A percentile compares a stretch with the other conserved stretches of the same genome.
Evolutionary conservation across 2,113 vertebrate genomes (phyloP).

Genomic region (Hippocampus mohnikei): DNA sequence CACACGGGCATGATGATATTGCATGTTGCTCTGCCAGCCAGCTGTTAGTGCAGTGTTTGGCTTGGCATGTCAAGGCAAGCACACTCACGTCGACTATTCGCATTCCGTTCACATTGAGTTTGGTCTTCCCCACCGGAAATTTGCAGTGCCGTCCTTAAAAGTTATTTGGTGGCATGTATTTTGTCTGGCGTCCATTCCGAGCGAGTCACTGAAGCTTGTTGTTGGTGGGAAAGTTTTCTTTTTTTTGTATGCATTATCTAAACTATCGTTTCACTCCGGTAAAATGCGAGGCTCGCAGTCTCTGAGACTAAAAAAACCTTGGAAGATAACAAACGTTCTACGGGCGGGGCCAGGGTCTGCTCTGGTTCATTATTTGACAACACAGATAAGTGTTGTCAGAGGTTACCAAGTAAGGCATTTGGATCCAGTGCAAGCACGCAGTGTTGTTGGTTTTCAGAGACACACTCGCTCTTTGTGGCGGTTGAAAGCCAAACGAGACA

Average conservation of each 20-base stretch:
- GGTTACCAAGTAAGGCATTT: slow-evolving; percentile 30
- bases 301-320: background rate
- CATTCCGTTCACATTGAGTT: background rate
- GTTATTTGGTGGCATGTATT: background rate
- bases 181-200: background rate
- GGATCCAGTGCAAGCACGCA: slow-evolving; percentile 17
- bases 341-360: slow-evolving; percentile 22
- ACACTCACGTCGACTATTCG: background rate
- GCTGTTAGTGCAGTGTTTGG: background rate
- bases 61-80: background rate
- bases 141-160: background rate
- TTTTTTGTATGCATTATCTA: background rate
- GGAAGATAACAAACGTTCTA: background rate
- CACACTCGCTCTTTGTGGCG: background rate
- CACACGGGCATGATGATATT: background rate
- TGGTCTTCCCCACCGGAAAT: background rate
- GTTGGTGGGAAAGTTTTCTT: background rate
- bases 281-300: background rate
- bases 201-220: background rate
- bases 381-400: slow-evolving; percentile 41
- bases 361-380: slow-evolving; percentile 36
- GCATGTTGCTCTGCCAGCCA: background rate
- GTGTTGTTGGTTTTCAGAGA: background rate
- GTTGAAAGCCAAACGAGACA: slow-evolving; percentile 11
- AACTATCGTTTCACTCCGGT: background rate